Conservation (phyloP, 2,113 vertebrate genomes). For the Setophaga coronata region DNA sequence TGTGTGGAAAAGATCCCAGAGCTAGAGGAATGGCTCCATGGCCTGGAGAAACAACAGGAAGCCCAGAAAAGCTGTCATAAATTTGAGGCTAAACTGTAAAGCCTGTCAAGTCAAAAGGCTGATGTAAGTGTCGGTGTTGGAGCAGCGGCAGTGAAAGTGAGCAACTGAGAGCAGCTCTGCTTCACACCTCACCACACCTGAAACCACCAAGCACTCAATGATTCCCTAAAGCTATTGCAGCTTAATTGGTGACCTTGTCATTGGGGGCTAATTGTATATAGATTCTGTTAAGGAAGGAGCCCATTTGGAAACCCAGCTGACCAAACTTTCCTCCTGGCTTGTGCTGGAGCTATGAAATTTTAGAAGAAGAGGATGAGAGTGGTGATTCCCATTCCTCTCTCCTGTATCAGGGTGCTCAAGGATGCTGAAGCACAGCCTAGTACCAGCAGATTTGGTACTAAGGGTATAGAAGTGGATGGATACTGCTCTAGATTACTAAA, state of each 20-base stretch:
- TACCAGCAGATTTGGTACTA: not conserved
- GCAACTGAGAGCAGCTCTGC: not conserved
- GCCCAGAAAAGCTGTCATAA: not conserved
- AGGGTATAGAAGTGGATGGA: not conserved
- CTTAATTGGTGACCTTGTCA: not conserved
- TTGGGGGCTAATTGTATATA: not conserved
- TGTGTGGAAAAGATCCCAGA: not conserved
- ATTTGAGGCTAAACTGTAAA: not conserved
- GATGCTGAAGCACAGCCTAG: not conserved
- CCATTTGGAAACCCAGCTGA: not conserved
- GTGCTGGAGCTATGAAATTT: rapidly evolving
- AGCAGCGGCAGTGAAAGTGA: not conserved
- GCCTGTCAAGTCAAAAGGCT: not conserved
- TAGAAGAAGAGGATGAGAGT: not conserved
- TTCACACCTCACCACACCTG: not conserved
- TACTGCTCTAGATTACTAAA: not conserved
- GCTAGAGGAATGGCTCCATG: not conserved
- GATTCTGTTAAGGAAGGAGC: not conserved
- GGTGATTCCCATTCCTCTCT: not conserved
- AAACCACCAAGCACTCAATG: not conserved
- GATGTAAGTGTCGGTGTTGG: not conserved
- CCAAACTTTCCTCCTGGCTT: not conserved
- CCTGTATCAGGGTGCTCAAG: not conserved
- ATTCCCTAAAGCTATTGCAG: not conserved
- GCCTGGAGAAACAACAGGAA: not conserved